These are phyloP conservation scores for Rhyzopertha dominica DNA, from an alignment of 1,140 invertebrate species.

Conservation along the genomic window DNA sequence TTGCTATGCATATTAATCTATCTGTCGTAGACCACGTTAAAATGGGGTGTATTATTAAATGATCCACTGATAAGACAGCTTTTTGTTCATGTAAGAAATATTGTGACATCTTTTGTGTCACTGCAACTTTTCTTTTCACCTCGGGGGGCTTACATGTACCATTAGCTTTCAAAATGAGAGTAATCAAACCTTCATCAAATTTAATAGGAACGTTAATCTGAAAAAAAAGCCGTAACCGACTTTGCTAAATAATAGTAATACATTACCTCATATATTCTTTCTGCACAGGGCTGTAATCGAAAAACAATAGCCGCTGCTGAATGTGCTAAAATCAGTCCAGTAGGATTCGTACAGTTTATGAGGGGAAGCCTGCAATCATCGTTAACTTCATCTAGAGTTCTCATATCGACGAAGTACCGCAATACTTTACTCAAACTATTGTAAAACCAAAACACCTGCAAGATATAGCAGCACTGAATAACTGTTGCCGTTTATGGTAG, in stretches of 20 bases:
- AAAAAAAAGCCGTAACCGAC: too few relatives aligned
- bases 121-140: too few relatives aligned
- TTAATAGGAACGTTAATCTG: too few relatives aligned
- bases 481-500: background rate
- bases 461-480: background rate
- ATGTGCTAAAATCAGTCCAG: conserved; percentile 15
- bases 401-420: conserved; percentile 17
- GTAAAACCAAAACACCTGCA: conserved; percentile 30
- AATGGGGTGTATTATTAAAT: conserved; percentile 20
- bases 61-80: conserved; percentile 19
- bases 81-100: too few relatives aligned
- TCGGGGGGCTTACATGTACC: too few relatives aligned
- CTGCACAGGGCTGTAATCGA: conserved; percentile 29
- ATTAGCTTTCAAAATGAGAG: too few relatives aligned
- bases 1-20: conserved; percentile 28
- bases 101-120: too few relatives aligned
- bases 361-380: conserved; percentile 19
- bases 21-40: conserved; percentile 21
- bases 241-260: too few relatives aligned
- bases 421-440: conserved; percentile 26
- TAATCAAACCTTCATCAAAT: too few relatives aligned
- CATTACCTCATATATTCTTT: conserved; percentile 18
- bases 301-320: conserved; percentile 19
- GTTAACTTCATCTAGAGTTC: conserved; percentile 15
- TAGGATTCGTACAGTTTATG: conserved; percentile 27